Base-by-base conservation (phyloP, 2,113 vertebrate species). In the Desmodus rotundus region DNA sequence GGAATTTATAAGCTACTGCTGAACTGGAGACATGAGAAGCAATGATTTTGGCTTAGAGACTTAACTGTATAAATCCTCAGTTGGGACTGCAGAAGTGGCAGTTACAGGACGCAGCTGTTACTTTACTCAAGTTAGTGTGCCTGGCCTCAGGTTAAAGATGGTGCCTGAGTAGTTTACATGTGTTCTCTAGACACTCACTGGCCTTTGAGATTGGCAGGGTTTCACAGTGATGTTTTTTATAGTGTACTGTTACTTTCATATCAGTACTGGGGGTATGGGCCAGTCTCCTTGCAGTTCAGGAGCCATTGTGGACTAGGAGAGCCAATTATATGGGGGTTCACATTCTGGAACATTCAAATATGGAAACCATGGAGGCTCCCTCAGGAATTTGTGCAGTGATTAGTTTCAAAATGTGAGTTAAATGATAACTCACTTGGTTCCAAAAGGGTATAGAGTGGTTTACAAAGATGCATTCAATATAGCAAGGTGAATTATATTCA, bases 361-460 rank as follows among this genome's bases (percentile, higher is more conserved):
- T 82, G 19, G 76, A 11, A 63, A 63, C 80, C 52, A 61, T 52
- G 87, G 47, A 65, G 52, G 41, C 26, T 83, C 41, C 41, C n/a
- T 96, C 19, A 82, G 38, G 67, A 96, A 76, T 83, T 43, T 72
- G 47, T 81, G 36, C 68, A 77, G 31, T 84, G 41, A 70, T 93
- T 96, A 91, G 7, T 95, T 93, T 87, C 16, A 95, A 24, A 87
- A 56, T 78, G 38, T 87, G 87, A 70, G 81, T 24, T 80, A 73
- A 88, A 77, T 63, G 65, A 56, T 78, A 76, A 83, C 8, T 83
- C 19, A 45, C 52, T 91, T 80, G 84, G 56, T 81, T 81, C 61
- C 50, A 36, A 52, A 89, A 81, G 67, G 24, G 38, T 68, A 74
- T 63, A 95, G 61, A 63, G 15, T 91, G 77, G 36, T 88, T 91